Evolutionary conservation across 2,113 vertebrate genomes (phyloP), one percentile per base, ranked within the genome.

Genomic region (Scytalopus superciliaris): DNA sequence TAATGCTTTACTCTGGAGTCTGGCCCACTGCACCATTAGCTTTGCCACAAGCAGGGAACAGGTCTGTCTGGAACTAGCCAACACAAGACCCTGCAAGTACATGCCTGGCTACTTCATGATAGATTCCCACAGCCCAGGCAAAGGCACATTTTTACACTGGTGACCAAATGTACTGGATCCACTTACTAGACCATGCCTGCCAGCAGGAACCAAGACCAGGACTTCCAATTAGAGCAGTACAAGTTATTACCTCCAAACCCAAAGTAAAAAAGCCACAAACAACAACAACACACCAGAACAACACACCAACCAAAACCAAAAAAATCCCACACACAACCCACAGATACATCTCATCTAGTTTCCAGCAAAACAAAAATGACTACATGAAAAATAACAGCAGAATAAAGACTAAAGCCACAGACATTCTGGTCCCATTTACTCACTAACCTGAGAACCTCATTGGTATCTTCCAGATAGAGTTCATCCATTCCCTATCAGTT

Each of bases 401-500:
- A 80, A 49, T 45, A 63, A 94, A 67, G 39, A 80, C 19, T 49
- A 33, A 56, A 72, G 59, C 22, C 30, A 55, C 66, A 87, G 42
- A 80, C 25, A 77, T 70, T 68, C 80, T 42, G 9, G 37, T 73
- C 63, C 23, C 57, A 74, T 55, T 69, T 83, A 44, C 63, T 55
- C 50, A 67, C 70, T 17, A 83, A 77, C 42, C 40, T 22, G 28
- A 92, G 63, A 70, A 74, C n/a, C 80, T 59, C 25, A 27, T 7
- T 37, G 31, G 24, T 74, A 91, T 59, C 77, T 59, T 89, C 52
- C 55, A 73, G 25, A 62, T 5, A 75, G 40, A 73, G 49, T 73
- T 74, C 80, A 35, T 55, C 55, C 72, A 90, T 87, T 87, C 15
- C 33, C 59, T 47, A 76, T n/a, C 62, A 74, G 84, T 87, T 31